These are phyloP conservation scores for Oryzias woworae DNA, from an alignment of 2,113 vertebrate species.

Conservation along the genomic window DNA sequence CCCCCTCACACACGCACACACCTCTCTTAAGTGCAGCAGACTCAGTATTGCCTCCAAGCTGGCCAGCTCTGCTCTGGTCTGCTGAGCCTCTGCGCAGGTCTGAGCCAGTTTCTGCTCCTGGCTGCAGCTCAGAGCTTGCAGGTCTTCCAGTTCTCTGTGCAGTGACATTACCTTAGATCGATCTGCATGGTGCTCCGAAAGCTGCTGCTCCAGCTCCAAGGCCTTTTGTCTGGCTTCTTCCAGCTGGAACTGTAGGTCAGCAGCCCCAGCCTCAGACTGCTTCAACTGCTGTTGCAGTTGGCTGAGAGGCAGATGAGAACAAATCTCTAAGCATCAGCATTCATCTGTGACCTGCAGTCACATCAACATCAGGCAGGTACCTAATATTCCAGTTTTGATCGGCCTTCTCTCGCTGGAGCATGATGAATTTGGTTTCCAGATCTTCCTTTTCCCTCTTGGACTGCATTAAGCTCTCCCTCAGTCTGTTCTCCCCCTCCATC, in stretches of 20 bases:
- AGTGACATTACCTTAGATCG: constrained; percentile 74
- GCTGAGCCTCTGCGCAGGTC: constrained; percentile 79
- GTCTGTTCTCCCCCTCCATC: constrained; percentile 79
- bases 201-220: constrained; percentile 77
- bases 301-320: constrained; percentile 50
- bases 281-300: constrained; percentile 78
- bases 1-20: constrained; percentile 11
- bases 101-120: constrained; percentile 79
- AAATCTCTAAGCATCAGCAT: background rate
- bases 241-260: constrained; percentile 76
- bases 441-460: constrained; percentile 83
- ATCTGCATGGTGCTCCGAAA: constrained; percentile 65
- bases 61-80: constrained; percentile 78
- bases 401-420: constrained; percentile 77
- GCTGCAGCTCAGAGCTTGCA: constrained; percentile 69
- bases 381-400: constrained; percentile 77
- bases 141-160: constrained; percentile 79
- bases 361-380: constrained; percentile 54
- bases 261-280: constrained; percentile 66
- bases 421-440: constrained; percentile 77
- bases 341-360: too few species aligned
- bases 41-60: constrained; percentile 82
- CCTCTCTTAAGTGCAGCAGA: constrained; percentile 78
- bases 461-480: constrained; percentile 79
- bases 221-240: constrained; percentile 74